These are phyloP conservation scores for Sterna hirundo DNA, from an alignment of 2,113 vertebrate species.

Conservation along the genomic window DNA sequence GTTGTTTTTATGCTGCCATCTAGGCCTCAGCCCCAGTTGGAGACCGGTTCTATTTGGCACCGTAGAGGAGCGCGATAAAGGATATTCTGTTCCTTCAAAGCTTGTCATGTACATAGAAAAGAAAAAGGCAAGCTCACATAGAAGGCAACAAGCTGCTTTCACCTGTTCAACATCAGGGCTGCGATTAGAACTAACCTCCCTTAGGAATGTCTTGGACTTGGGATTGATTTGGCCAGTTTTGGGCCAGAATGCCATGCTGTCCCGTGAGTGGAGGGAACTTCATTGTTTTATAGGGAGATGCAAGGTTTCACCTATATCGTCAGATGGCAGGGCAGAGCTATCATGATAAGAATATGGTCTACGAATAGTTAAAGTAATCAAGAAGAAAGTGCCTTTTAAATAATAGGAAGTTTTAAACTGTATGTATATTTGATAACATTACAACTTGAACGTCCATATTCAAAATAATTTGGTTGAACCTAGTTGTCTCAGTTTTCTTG, in stretches of 20 bases:
- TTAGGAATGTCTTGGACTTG: background rate
- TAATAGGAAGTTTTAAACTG: background rate
- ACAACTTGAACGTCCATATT: background rate
- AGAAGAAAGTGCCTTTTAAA: background rate
- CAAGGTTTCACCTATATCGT: background rate
- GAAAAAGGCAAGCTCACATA: background rate
- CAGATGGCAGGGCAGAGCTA: background rate
- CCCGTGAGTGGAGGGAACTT: background rate
- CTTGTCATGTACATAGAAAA: background rate
- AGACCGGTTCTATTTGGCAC: background rate
- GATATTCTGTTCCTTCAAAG: background rate
- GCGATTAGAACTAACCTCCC: background rate
- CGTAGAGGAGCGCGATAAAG: background rate
- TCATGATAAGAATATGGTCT: background rate
- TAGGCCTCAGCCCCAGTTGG: conserved; percentile 7
- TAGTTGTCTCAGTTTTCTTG: background rate
- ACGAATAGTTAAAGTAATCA: background rate
- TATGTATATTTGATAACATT: background rate
- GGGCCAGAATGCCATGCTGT: background rate
- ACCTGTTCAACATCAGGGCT: background rate
- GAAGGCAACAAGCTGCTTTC: background rate
- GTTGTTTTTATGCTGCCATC: conserved; percentile 42
- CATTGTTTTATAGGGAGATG: background rate
- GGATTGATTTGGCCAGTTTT: background rate
- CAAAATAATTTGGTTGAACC: background rate